phyloP scores from a whole-genome alignment of 2,888 invertebrate species.

The Tipula lateralis region DNA sequence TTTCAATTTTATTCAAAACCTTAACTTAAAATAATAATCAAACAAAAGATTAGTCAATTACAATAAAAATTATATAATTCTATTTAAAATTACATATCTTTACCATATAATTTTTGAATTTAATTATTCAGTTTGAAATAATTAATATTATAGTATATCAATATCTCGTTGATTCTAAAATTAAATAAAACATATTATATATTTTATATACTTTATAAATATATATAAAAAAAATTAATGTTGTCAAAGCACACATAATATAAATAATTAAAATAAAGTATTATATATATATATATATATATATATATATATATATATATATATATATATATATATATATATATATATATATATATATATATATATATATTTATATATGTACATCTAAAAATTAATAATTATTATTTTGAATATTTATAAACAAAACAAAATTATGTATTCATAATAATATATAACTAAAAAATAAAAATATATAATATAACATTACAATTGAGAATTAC shows the following conservation, averaged over 20 bases:
- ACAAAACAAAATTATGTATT: neutral
- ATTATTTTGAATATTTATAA: neutral
- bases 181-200: neutral
- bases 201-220: neutral
- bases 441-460: neutral
- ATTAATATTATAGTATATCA: neutral
- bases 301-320: slow-evolving; percentile 2
- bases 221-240: too few species aligned
- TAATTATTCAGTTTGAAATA: neutral
- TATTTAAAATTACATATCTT: neutral
- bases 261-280: neutral
- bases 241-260: too few species aligned
- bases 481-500: neutral
- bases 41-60: neutral
- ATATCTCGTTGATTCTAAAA: neutral
- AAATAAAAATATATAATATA: neutral
- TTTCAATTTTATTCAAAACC: neutral
- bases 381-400: neutral
- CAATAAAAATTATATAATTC: neutral
- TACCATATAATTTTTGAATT: neutral
- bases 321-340: neutral
- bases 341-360: neutral
- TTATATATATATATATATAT: neutral
- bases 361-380: neutral
- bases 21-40: neutral